Conservation (phyloP, 2,113 vertebrate species). For the Prochilodus magdalenae region DNA sequence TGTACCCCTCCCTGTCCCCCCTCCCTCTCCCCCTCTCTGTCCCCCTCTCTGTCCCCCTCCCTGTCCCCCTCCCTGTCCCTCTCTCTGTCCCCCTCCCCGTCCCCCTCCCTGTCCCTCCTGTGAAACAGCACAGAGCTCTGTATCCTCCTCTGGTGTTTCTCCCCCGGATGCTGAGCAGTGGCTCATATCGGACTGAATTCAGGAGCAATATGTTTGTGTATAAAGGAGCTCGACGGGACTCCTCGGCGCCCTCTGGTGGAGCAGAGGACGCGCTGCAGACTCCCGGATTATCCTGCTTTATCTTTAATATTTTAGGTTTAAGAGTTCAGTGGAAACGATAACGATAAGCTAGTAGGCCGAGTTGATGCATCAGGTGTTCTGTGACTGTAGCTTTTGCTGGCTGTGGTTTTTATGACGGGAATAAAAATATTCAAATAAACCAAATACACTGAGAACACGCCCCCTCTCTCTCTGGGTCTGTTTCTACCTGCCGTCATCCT, state of each 20-base stretch:
- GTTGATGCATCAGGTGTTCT: constrained; percentile 73
- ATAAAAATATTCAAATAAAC: constrained; percentile 77
- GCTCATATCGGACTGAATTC: not conserved
- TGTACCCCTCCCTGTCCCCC: too few relatives aligned
- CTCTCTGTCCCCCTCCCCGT: too few relatives aligned
- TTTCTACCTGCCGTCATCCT: too few relatives aligned
- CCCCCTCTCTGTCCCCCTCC: too few relatives aligned
- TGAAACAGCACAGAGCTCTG: not conserved
- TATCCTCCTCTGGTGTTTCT: not conserved
- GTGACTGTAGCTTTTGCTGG: constrained; percentile 69
- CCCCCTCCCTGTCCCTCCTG: too few relatives aligned
- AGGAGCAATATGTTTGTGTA: constrained; percentile 39
- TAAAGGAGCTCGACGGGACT: constrained; percentile 39
- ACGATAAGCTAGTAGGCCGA: constrained; percentile 60
- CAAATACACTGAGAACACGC: constrained; percentile 70
- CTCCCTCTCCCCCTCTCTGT: too few relatives aligned
- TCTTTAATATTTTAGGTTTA: constrained; percentile 77
- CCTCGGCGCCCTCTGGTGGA: constrained; percentile 43
- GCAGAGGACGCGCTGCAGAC: constrained; percentile 24
- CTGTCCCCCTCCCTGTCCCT: too few relatives aligned
- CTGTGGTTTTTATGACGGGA: constrained; percentile 70
- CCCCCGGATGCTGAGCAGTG: too few relatives aligned
- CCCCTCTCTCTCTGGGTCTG: too few relatives aligned
- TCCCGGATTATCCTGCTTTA: constrained; percentile 64
- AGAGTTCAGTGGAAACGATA: constrained; percentile 40